Evolutionary conservation across 2,888 invertebrate genomes (phyloP).

Genomic region (Amitus sp.): DNA sequence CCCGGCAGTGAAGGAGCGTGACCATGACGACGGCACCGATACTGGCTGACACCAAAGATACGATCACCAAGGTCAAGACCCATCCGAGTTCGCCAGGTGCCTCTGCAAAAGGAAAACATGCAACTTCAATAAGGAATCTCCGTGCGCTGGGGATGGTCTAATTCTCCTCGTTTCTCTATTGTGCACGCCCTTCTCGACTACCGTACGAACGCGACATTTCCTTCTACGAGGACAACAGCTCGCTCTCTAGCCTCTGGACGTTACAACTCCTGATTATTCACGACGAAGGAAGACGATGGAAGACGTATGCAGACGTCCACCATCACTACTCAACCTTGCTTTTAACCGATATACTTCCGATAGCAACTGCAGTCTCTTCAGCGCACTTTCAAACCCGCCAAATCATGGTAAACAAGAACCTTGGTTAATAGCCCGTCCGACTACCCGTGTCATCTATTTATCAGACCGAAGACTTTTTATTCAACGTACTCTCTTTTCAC

Average conservation of each 20-base stretch:
- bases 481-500: too few relatives aligned
- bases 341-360: too few relatives aligned
- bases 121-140: constrained; percentile 38
- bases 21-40: constrained; percentile 80
- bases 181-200: constrained; percentile 36
- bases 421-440: too few relatives aligned
- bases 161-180: constrained; percentile 42
- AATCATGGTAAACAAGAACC: too few relatives aligned
- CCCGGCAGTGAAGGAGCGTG: constrained; percentile 74
- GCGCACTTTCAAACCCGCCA: too few relatives aligned
- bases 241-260: neutral
- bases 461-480: too few relatives aligned
- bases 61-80: constrained; percentile 77
- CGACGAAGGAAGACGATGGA: too few relatives aligned
- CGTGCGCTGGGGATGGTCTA: constrained; percentile 37
- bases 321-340: too few relatives aligned
- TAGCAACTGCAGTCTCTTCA: too few relatives aligned
- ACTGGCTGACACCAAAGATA: constrained; percentile 76
- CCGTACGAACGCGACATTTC: neutral
- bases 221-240: neutral
- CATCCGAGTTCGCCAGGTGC: constrained; percentile 74
- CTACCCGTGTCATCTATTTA: too few relatives aligned
- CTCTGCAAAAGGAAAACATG: constrained; percentile 63
- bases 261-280: constrained; percentile 30
- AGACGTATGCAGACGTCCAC: too few relatives aligned